Conservation (phyloP, 2,888 invertebrate species). For the Alviniconcha strummeri region DNA sequence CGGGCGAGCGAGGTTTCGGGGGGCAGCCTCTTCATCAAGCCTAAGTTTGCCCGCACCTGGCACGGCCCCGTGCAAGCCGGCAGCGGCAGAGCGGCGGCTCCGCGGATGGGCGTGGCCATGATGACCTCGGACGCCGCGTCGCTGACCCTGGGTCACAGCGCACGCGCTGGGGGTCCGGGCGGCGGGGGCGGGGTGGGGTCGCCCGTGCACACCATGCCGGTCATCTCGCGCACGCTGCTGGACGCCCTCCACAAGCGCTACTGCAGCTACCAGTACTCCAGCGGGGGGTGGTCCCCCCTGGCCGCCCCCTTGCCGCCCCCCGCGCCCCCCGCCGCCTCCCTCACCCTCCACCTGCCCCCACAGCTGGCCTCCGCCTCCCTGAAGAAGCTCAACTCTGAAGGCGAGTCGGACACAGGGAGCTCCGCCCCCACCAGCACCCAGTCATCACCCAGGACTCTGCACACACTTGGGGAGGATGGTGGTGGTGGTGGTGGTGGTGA, state of each 20-base stretch:
- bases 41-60: slow-evolving; percentile 61
- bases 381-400: slow-evolving; percentile 17
- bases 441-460: slow-evolving; percentile 22
- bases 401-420: slow-evolving; percentile 25
- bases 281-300: slow-evolving; percentile 34
- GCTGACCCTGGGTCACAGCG: slow-evolving; percentile 13
- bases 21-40: slow-evolving; percentile 51
- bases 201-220: slow-evolving; percentile 39
- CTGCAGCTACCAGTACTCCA: slow-evolving; percentile 62
- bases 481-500: neutral
- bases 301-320: slow-evolving; percentile 11
- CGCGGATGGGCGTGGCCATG: slow-evolving; percentile 43
- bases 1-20: neutral
- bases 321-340: slow-evolving; percentile 8
- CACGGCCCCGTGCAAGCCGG: slow-evolving; percentile 50
- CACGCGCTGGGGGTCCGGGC: slow-evolving; percentile 7
- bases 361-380: slow-evolving; percentile 16
- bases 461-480: neutral
- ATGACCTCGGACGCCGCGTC: slow-evolving; percentile 34
- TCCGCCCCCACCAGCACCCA: slow-evolving; percentile 24
- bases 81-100: slow-evolving; percentile 25
- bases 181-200: neutral
- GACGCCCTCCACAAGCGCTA: slow-evolving; percentile 67
- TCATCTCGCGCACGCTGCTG: slow-evolving; percentile 55
- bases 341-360: slow-evolving; percentile 17